Evolutionary conservation across 1,140 invertebrate species (phyloP).

Genomic region (Dendroctonus ponderosae): DNA sequence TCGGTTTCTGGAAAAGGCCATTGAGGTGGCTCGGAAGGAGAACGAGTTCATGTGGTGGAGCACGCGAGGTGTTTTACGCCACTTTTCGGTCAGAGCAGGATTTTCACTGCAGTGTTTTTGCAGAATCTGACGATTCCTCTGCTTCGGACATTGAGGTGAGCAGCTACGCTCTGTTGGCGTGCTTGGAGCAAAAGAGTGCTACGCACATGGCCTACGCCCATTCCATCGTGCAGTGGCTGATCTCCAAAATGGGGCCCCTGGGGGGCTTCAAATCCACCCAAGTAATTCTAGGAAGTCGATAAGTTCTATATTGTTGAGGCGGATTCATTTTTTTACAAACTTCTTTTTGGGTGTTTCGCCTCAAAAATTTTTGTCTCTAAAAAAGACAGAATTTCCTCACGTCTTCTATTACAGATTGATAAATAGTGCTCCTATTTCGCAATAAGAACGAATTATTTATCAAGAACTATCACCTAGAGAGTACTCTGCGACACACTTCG

Average conservation of each 20-base stretch:
- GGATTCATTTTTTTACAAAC: too few species aligned
- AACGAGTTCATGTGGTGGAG: conserved; percentile 47
- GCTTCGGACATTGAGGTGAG: conserved; percentile 64
- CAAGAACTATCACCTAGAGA: too few species aligned
- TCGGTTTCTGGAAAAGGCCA: conserved; percentile 38
- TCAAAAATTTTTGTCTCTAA: too few species aligned
- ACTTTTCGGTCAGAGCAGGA: not conserved
- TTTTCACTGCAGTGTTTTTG: not conserved
- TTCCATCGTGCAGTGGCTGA: conserved; percentile 63
- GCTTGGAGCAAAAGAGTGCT: conserved; percentile 56
- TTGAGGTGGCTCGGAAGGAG: conserved; percentile 37
- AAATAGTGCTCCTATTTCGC: too few species aligned
- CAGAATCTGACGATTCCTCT: conserved; percentile 12
- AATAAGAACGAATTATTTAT: too few species aligned
- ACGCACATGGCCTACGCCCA: conserved; percentile 59
- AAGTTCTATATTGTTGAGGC: too few species aligned
- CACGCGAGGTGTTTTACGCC: conserved; percentile 33
- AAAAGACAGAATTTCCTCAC: too few species aligned
- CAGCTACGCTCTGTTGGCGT: conserved; percentile 64
- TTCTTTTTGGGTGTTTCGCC: too few species aligned
- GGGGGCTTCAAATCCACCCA: conserved; percentile 68
- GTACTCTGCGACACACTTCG: too few species aligned
- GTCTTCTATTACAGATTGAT: too few species aligned
- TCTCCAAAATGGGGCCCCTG: conserved; percentile 63
- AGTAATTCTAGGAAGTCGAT: conserved; percentile 25